These are phyloP conservation scores for Myathropa florea DNA, from an alignment of 2,888 invertebrate genomes.

Conservation along the genomic window DNA sequence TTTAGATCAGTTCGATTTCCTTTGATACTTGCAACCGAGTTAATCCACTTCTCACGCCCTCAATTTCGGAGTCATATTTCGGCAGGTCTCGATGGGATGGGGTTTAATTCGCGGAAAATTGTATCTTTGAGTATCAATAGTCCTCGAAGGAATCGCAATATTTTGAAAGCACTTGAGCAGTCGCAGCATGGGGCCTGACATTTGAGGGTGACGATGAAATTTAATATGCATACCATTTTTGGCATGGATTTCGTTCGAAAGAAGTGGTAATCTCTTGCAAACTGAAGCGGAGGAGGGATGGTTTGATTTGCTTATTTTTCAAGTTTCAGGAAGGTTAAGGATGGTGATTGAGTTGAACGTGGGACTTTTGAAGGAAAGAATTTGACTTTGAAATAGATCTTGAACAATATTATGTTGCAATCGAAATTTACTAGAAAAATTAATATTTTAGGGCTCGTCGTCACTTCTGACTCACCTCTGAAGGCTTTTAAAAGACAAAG, in stretches of 20 bases:
- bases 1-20: neutral
- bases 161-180: conserved; percentile 5
- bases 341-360: neutral
- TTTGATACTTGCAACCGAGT: neutral
- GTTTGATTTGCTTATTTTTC: neutral
- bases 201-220: neutral
- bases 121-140: conserved; percentile 2
- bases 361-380: too few species aligned
- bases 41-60: neutral
- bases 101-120: neutral
- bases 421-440: too few species aligned
- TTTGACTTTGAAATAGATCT: too few species aligned
- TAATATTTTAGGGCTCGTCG: too few species aligned
- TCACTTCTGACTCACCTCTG: too few species aligned
- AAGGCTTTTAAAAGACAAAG: too few species aligned
- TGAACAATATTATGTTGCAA: too few species aligned
- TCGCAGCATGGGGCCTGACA: neutral
- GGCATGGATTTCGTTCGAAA: neutral
- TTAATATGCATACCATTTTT: neutral
- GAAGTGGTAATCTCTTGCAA: neutral
- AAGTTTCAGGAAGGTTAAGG: neutral
- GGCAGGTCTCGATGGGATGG: neutral
- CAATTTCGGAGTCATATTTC: neutral
- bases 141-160: neutral
- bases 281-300: neutral